phyloP scores from a whole-genome alignment of 2,113 vertebrate genomes.

The Phalacrocorax pelagicus region DNA sequence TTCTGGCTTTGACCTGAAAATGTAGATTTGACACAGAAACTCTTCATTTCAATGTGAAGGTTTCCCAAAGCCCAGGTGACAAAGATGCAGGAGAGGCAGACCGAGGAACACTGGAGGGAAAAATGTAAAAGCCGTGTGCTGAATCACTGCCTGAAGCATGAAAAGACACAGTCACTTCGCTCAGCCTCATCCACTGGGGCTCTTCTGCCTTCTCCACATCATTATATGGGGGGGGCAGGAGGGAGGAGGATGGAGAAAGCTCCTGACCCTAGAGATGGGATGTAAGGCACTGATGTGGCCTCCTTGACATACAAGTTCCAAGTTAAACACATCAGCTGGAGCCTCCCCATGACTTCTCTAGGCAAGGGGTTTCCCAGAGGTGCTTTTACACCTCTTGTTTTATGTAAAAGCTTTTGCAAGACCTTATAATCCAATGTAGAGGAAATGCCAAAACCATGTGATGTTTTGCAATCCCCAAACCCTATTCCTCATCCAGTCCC shows the following conservation, averaged over 20 bases:
- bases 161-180: not conserved
- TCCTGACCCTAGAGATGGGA: not conserved
- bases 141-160: not conserved
- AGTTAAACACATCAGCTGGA: not conserved
- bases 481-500: not conserved
- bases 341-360: not conserved
- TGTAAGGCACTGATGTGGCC: not conserved
- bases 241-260: not conserved
- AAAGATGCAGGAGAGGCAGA: not conserved
- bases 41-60: not conserved
- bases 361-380: not conserved
- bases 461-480: not conserved
- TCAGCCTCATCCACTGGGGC: not conserved
- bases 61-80: not conserved
- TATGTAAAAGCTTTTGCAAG: not conserved
- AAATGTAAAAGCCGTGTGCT: not conserved
- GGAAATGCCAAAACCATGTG: not conserved
- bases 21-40: not conserved
- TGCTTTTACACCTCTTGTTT: not conserved
- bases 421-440: not conserved
- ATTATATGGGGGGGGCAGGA: rapidly evolving
- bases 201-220: not conserved
- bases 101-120: not conserved
- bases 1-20: not conserved
- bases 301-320: not conserved